A percentile compares a stretch with the other conserved stretches of the same genome.
phyloP scores from a whole-genome alignment of 2,888 invertebrate genomes.

The Aporophyla lueneburgensis region DNA sequence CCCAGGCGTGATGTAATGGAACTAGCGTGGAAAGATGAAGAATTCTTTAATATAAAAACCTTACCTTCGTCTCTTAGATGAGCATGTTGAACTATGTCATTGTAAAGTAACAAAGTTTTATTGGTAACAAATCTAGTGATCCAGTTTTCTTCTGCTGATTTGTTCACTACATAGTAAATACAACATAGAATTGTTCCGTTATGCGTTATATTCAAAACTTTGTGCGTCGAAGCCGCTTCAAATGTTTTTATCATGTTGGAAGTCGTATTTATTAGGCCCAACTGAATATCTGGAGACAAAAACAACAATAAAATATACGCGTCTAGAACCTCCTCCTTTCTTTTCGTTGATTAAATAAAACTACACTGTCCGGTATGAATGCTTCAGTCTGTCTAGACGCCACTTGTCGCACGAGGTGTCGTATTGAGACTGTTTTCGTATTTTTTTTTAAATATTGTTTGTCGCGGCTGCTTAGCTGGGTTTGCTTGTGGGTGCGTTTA shows the following conservation, averaged over 20 bases:
- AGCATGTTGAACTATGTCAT: no score
- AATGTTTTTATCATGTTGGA: conserved; percentile 5
- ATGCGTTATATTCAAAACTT: not conserved
- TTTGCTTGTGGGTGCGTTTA: no score
- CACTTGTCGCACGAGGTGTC: no score
- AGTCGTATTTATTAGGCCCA: conserved; percentile 20
- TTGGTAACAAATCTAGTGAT: conserved; percentile 14
- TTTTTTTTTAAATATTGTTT: no score
- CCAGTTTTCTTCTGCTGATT: not conserved
- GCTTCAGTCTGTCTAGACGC: no score
- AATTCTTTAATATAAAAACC: not conserved
- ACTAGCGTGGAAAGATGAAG: not conserved
- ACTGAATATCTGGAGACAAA: conserved; percentile 37
- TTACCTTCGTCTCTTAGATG: not conserved
- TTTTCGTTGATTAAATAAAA: no score
- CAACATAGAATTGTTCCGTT: conserved; percentile 39
- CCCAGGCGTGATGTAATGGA: not conserved
- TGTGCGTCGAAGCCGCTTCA: accelerated
- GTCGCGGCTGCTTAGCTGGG: no score
- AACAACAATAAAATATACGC: not conserved
- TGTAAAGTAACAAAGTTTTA: conserved; percentile 40
- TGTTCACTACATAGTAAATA: conserved; percentile 1
- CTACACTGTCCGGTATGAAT: no score
- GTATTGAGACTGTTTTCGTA: no score
- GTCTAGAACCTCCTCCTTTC: no score